A percentile compares a stretch with the other conserved stretches of the same genome.
Conservation (phyloP, 2,888 invertebrate species). For the Heliconius ismenius region DNA sequence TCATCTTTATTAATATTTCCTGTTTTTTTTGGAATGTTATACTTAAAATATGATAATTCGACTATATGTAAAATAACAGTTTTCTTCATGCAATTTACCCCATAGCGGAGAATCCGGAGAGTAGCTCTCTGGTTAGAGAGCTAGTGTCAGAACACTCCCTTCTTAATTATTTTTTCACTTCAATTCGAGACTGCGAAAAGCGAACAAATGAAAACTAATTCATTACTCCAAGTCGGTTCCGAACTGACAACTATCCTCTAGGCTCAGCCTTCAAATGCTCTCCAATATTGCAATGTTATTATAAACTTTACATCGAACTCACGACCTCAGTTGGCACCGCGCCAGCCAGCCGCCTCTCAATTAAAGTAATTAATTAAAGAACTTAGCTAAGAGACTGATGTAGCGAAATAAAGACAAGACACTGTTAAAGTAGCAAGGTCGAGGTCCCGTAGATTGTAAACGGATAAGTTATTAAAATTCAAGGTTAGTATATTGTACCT, state of each 20-base stretch:
- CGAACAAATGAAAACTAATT: too few species aligned
- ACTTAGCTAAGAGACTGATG: conserved; percentile 20
- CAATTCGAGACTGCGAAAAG: too few species aligned
- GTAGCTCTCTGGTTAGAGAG: too few species aligned
- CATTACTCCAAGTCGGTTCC: too few species aligned
- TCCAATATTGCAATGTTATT: neutral
- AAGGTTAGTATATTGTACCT: neutral
- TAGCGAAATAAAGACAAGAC: neutral
- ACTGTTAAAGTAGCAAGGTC: conserved; percentile 14
- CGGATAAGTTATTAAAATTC: neutral
- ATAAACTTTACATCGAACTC: neutral
- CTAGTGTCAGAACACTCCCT: too few species aligned
- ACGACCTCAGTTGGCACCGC: neutral
- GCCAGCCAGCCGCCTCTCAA: conserved; percentile 5
- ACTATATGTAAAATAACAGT: too few species aligned
- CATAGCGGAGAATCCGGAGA: too few species aligned
- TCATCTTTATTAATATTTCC: neutral
- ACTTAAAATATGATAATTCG: too few species aligned
- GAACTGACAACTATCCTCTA: too few species aligned
- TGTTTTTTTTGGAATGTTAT: too few species aligned
- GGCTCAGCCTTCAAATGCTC: neutral
- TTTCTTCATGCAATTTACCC: too few species aligned
- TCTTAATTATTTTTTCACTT: too few species aligned
- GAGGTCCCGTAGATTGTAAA: conserved; percentile 1
- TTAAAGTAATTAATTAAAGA: conserved; percentile 22